Evolutionary conservation across 2,113 vertebrate genomes (phyloP), one percentile per base, ranked within the genome.

Genomic region (Ciconia maguari): DNA sequence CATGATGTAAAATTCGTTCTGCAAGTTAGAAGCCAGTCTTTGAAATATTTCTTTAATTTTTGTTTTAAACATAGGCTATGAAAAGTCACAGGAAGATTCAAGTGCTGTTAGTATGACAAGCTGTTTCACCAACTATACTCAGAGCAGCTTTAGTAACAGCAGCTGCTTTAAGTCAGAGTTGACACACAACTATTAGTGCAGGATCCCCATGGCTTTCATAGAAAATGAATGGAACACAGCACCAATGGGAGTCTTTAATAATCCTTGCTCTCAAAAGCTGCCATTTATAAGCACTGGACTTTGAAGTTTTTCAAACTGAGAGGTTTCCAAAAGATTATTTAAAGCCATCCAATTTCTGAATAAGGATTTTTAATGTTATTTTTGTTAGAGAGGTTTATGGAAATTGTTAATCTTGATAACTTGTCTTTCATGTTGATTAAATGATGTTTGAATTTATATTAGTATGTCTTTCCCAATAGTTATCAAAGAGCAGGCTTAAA

Each of bases 1-100:
- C 94, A 89, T 94, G 89, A 83, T 96, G 38, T 69, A 41, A 95
- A 96, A 94, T 96, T 87, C 93, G 72, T 95, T 97, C 95, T 95
- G 93, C 44, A 92, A 90, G 75, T 96, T 97, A 98, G 96, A 97
- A 97, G 96, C 83, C 97, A 96, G 82, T 78, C 94, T 94, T 97
- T 97, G 87, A 94, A 96, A 98, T 92, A 89, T 87, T 94, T 96
- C 86, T 92, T 84, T 46, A 49, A 22, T 61, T 93, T 95, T 96
- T 96, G 57, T 96, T 98, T 96, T 95, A 97, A 97, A 95, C 86
- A 79, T 94, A 95, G 94, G 62, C 94, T 96, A 86, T 94, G 95
- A 84, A 95, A 96, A 98, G 80, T 76, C 83, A 38, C 78, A 78
- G 83, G 94, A 90, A 97, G 92, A 90, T 96, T 97, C 85, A 80